Percentiles rank a stretch among this genome's conserved stretches.
Evolutionary conservation across 2,113 vertebrate species (phyloP).

Genomic region (Laterallus jamaicensis): DNA sequence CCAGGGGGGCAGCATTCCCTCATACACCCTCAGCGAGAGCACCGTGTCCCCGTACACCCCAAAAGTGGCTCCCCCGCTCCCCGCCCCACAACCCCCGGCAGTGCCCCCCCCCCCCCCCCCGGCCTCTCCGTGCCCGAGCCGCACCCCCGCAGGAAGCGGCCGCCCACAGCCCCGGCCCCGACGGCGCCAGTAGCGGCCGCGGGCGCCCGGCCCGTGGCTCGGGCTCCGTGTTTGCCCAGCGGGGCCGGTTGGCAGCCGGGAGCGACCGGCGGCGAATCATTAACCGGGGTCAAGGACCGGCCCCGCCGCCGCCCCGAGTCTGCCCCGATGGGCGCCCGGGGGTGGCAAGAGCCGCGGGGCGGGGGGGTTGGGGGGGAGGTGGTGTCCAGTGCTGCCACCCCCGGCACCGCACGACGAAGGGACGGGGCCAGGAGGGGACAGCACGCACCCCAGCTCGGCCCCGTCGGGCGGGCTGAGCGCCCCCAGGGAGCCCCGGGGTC

Average conservation of each 20-base stretch:
- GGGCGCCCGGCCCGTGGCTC: neutral
- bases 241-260: neutral
- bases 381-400: too few species aligned
- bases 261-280: neutral
- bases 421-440: too few species aligned
- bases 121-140: too few species aligned
- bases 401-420: accelerated
- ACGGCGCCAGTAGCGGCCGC: neutral
- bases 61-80: neutral
- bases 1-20: too few species aligned
- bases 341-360: too few species aligned
- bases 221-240: neutral
- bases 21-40: neutral
- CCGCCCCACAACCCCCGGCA: neutral
- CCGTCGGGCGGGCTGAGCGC: too few species aligned
- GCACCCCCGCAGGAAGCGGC: neutral
- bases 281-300: slow-evolving; percentile 27
- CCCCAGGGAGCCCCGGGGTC: too few species aligned
- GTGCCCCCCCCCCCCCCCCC: neutral
- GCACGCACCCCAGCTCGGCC: too few species aligned
- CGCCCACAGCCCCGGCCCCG: neutral
- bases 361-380: too few species aligned
- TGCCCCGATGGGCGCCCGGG: neutral
- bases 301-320: neutral
- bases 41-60: neutral